These are phyloP conservation scores for Chaetodon auriga DNA, from an alignment of 2,113 vertebrate species.

Conservation along the genomic window DNA sequence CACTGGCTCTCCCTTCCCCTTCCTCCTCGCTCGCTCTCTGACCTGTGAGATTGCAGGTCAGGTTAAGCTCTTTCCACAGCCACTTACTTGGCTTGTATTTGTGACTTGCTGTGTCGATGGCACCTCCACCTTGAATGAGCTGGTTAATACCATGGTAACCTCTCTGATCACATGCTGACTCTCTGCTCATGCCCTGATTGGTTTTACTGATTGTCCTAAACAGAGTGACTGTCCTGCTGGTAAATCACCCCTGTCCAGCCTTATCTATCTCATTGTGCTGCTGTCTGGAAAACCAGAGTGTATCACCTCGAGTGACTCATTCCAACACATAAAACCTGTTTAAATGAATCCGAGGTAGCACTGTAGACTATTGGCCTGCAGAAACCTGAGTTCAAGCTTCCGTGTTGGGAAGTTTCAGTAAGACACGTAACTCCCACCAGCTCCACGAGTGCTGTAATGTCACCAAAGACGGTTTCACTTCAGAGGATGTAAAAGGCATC, in stretches of 20 bases:
- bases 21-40: conserved; percentile 46
- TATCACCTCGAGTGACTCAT: conserved; percentile 27
- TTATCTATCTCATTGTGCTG: conserved; percentile 32
- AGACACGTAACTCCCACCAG: not conserved
- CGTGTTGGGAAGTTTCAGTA: not conserved
- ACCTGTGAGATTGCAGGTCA: conserved; percentile 77
- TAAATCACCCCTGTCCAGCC: conserved; percentile 38
- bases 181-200: conserved; percentile 62
- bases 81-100: conserved; percentile 45
- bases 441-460: not conserved
- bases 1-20: not conserved
- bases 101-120: conserved; percentile 43
- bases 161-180: conserved; percentile 62
- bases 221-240: conserved; percentile 43
- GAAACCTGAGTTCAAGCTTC: conserved; percentile 21
- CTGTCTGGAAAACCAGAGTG: conserved; percentile 25
- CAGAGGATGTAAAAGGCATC: not conserved
- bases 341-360: conserved; percentile 5
- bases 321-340: not conserved
- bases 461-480: not conserved
- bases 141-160: conserved; percentile 69
- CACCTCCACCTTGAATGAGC: conserved; percentile 54
- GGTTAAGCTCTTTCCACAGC: conserved; percentile 69
- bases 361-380: not conserved
- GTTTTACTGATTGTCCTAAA: conserved; percentile 68